A percentile compares a stretch with the other conserved stretches of the same genome.
Conservation (phyloP, 1,140 invertebrate species). For the Calosoma granatense region DNA sequence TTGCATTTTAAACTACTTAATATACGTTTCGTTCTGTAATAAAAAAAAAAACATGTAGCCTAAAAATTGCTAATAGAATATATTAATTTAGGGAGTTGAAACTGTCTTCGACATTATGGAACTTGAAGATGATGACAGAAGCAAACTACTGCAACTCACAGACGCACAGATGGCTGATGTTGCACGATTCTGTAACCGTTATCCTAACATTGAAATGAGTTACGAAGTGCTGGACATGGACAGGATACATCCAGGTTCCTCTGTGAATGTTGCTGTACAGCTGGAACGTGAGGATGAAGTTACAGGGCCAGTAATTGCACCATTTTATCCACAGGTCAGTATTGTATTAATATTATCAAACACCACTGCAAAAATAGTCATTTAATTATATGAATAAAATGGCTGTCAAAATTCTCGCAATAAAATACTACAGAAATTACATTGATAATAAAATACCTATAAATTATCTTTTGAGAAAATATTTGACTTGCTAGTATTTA, state of each 20-base stretch:
- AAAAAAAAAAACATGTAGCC: background rate
- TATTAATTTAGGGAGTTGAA: constrained; percentile 61
- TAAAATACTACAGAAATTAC: too few relatives aligned
- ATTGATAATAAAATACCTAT: too few relatives aligned
- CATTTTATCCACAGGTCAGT: constrained; percentile 86
- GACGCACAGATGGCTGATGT: constrained; percentile 93
- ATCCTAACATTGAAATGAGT: constrained; percentile 96
- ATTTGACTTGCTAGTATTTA: too few relatives aligned
- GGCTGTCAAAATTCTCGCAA: too few relatives aligned
- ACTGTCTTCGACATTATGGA: constrained; percentile 99
- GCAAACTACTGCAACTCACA: constrained; percentile 71
- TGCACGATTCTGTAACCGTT: constrained; percentile 95
- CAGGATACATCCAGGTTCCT: constrained; percentile 63
- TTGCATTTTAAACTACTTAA: background rate
- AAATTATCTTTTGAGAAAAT: too few relatives aligned
- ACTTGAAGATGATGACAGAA: constrained; percentile 89
- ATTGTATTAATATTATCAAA: constrained; percentile 11
- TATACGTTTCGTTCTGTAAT: background rate
- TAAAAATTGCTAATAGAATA: background rate
- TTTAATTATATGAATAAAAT: too few relatives aligned
- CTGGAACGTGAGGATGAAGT: constrained; percentile 95
- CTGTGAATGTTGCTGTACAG: constrained; percentile 81
- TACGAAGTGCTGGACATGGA: constrained; percentile 87
- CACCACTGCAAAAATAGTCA: too few relatives aligned
- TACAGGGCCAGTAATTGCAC: constrained; percentile 93